phyloP scores from a whole-genome alignment of 2,113 vertebrate species.

The Pedetes capensis region DNA sequence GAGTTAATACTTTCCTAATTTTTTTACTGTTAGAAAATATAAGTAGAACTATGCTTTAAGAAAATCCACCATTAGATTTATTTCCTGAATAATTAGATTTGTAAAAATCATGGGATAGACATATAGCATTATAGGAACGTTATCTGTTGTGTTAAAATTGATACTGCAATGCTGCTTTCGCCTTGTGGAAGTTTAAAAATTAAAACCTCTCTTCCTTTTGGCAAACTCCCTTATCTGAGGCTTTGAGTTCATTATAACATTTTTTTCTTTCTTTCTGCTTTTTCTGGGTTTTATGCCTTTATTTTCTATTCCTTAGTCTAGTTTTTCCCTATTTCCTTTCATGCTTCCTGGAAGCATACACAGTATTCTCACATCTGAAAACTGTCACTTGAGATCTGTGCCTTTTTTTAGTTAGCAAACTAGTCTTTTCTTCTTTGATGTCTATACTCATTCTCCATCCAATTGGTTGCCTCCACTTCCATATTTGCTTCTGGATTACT shows the following conservation, averaged over 20 bases:
- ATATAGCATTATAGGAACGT: background rate
- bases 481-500: slow-evolving; percentile 13
- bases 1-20: slow-evolving; percentile 37
- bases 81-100: slow-evolving; percentile 35
- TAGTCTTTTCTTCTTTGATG: background rate
- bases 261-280: background rate
- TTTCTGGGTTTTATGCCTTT: background rate
- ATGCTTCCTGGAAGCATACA: slow-evolving; percentile 3
- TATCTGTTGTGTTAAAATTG: background rate
- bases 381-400: background rate
- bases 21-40: slow-evolving; percentile 44
- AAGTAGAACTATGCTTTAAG: background rate
- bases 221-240: background rate
- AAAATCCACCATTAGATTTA: slow-evolving; percentile 10
- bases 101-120: background rate
- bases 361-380: background rate
- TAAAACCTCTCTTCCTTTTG: slow-evolving; percentile 25
- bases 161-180: background rate
- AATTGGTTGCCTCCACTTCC: background rate
- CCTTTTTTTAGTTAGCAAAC: background rate
- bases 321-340: background rate
- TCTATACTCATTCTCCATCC: background rate
- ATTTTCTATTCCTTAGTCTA: slow-evolving; percentile 29
- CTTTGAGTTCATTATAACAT: background rate
- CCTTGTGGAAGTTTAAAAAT: slow-evolving; percentile 33